Base-by-base conservation (phyloP, 2,113 vertebrate species). In the Aix galericulata region DNA sequence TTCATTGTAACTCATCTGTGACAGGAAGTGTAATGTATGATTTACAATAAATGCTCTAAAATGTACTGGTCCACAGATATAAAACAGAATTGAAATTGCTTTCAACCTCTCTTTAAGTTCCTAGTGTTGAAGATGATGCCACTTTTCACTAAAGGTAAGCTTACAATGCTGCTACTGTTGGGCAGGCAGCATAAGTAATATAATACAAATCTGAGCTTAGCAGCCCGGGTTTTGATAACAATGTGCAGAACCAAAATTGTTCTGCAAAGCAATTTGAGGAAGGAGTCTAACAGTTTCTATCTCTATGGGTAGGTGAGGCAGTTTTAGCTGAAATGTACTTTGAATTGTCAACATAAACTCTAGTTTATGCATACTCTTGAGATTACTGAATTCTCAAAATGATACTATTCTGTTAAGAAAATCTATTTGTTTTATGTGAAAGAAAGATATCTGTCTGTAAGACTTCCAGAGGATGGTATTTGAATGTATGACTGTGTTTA, bases 331-430 rank as follows among this genome's bases (percentile, higher is more conserved):
- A 88, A 87, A 79, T 17, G 9, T 60, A 11, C 27, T 67, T 87
- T 82, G 62, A 89, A 48, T 64, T 76, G 53, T 89, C n/a, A 67
- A 66, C 34, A 8, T 82, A 82, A 95, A 27, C 48, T 63, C 26
- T 55, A 42, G 18, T 12, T 69, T 58, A 40, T 79, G 31, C 8
- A 15, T 53, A 15, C 67, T 74, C 75, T 77, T 86, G 82, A 82
- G 85, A 71, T 80, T 60, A 66, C 36, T 69, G 55, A 86, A n/a
- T 73, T 89, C 26, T 69, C 31, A 34, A 88, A 82, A 34, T 53
- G 38, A n/a, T 64, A 55, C 13, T 3, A 48, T 18, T 36, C 42
- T 82, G 78, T 82, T 78, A 76, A 46, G 55, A 76, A 94, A 76
- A 86, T 44, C 9, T 69, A 1, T 89, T 82, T 69, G 21, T n/a